Base-by-base conservation (phyloP, 2,888 invertebrate species). In the Lasioglossum villosulum region DNA sequence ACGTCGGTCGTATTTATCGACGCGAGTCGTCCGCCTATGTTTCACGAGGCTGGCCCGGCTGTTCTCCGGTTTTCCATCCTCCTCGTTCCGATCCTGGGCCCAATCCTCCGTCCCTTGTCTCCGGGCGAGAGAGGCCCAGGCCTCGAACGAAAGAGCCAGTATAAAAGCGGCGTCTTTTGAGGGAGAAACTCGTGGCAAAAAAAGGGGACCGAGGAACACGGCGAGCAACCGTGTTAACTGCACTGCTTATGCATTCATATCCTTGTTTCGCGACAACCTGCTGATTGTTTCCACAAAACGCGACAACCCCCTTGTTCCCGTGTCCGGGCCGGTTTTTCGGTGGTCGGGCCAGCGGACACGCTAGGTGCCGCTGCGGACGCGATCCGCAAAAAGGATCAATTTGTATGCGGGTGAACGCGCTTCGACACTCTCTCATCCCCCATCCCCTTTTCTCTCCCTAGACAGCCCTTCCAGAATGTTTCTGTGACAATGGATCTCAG, bases 281-380 rank as follows among this genome's bases (percentile, higher is more conserved):
- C 91, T 93, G 94, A 94, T 94, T 93, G 94, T 94, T 94, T 94
- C 93, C 94, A 94, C 93, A 94, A 94, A 94, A 93, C 92, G 92
- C 92, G 91, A 93, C 93, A 93, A 93, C 91, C 89, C 91, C 91
- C 91, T 92, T 92, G 93, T 91, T 82, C 75, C 86, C 83, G 87
- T 83, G 83, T 86, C 81, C 78, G 90, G 90, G 89, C 91, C 87
- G 91, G 90, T 93, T 93, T 93, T 93, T 93, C 92, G 90, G 83
- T 74, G 83, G 76, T 76, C 48, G 68, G 63, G 52, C 68, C 71
- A 75, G 52, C 75, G 85, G 82, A 88, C 78, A 82, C 84, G 82
- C 81, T 89, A 87, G 86, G 85, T 83, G 90, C 86, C 84, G 86
- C 75, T 83, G 71, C 72, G 56, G 75, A 88, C 84, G 89, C 89